Conservation (phyloP, 1,140 invertebrate species). For the Temnothorax longispinosus region DNA sequence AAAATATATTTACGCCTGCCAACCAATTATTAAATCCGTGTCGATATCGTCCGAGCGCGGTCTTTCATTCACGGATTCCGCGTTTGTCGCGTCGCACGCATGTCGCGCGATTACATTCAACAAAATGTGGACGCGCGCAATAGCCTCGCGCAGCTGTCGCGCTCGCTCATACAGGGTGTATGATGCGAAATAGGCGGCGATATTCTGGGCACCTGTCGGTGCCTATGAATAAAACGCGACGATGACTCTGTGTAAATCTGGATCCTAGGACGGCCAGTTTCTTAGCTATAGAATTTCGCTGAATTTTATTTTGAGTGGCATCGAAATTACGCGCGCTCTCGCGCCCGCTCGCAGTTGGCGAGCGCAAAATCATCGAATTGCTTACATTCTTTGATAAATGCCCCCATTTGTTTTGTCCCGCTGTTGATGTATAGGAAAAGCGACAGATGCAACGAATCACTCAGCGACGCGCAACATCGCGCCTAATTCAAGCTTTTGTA, state of each 20-base stretch:
- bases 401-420: not conserved
- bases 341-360: not conserved
- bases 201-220: conserved; percentile 5
- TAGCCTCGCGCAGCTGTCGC: conserved; percentile 18
- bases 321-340: not conserved
- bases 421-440: not conserved
- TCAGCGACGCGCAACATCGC: not conserved
- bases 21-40: conserved; percentile 2
- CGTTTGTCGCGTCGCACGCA: not conserved
- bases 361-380: conserved; percentile 3
- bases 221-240: conserved; percentile 37
- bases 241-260: not conserved
- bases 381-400: not conserved
- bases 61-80: conserved; percentile 18
- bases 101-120: conserved; percentile 9
- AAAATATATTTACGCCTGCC: not conserved
- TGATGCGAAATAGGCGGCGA: conserved; percentile 5
- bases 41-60: not conserved
- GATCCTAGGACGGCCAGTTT: not conserved
- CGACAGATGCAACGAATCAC: conserved; percentile 3
- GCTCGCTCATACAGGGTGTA: not conserved
- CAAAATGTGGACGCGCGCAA: conserved; percentile 11
- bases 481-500: conserved; percentile 6
- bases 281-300: not conserved
- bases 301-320: conserved; percentile 29